Base-by-base conservation (phyloP, 2,113 vertebrate species). In the Protomyctophum bolini region DNA sequence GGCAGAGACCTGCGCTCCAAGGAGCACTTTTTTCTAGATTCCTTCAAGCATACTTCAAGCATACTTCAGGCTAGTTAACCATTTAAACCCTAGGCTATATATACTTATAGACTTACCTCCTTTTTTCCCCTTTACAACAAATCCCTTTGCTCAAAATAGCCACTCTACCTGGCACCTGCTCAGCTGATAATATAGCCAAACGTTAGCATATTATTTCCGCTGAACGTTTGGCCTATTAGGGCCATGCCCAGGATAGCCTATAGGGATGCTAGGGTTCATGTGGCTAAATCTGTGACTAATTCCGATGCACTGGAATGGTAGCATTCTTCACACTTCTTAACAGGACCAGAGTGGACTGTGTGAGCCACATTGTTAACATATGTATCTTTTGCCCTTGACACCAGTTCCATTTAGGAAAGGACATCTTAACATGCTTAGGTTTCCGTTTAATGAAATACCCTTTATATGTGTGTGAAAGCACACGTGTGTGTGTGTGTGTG, bases 31-130 rank as follows among this genome's bases (percentile, higher is more conserved):
- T 41, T 41, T 41, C 33, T 41, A 41, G 92, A 92, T 95, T 94
- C 91, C 91, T 92, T 88, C 80, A 83, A 92, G 91, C 92, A 89
- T 90, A 71, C 85, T 82, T 49, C n/a, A n/a, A n/a, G n/a, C n/a
- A 41, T 6, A 41, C n/a, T n/a, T n/a, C 21, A 21, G 21, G 21
- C 21, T 21, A 21, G 1, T 41, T 41, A 41, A 41, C 33, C 33
- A 6, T 41, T 41, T 41, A 41, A 41, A 41, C 33, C 33, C 33
- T 41, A 21, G 21, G 21, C 21, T 21, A 21, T 21, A 21, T 21
- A 41, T 41, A 41, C 33, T 41, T 41, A 41, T 41, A 4, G 33
- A 41, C 33, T 6, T 6, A 41, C 33, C 33, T 41, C 33, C 33
- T 41, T 41, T 41, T 41, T 89, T 89, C 90, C 79, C 86, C 87